Percentiles rank a stretch among this genome's conserved stretches.
Evolutionary conservation across 1,140 invertebrate genomes (phyloP).

Genomic region (Whitmania pigra): DNA sequence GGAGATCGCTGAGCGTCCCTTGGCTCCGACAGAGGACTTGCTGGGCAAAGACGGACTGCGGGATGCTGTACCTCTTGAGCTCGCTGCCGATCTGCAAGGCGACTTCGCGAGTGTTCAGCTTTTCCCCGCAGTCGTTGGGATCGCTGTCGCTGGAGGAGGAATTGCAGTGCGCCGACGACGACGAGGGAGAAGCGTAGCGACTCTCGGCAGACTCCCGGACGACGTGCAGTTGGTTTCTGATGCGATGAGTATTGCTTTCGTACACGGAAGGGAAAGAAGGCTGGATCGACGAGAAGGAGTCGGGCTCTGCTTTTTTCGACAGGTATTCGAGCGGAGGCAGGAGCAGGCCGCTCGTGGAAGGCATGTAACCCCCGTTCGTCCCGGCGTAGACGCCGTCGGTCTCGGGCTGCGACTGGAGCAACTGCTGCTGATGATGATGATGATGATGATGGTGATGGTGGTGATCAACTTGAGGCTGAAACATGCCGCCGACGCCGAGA

Average conservation of each 20-base stretch:
- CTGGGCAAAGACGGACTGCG: constrained; percentile 97
- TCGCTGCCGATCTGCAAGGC: constrained; percentile 96
- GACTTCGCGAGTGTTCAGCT: constrained; percentile 97
- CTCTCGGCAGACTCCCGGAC: not conserved
- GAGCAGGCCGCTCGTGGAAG: not conserved
- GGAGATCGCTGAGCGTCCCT: constrained; percentile 87
- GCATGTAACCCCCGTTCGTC: constrained; percentile 4
- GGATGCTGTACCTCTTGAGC: constrained; percentile 95
- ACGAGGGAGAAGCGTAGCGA: not conserved
- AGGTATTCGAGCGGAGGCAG: constrained; percentile 10
- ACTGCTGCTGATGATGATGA: not conserved
- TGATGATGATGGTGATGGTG: not conserved
- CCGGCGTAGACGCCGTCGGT: not conserved
- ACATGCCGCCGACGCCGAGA: not conserved
- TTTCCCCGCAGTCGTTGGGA: constrained; percentile 52
- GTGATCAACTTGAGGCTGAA: not conserved
- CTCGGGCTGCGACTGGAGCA: not conserved
- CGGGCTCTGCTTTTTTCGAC: not conserved
- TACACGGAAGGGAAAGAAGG: not conserved
- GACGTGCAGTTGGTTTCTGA: not conserved
- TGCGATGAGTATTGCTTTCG: not conserved
- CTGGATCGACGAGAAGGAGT: not conserved
- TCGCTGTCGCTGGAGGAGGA: not conserved
- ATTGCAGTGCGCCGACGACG: not conserved
- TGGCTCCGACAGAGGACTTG: constrained; percentile 92